Base-by-base conservation (phyloP, 2,888 invertebrate genomes). In the Drosophila flavopinicola region DNA sequence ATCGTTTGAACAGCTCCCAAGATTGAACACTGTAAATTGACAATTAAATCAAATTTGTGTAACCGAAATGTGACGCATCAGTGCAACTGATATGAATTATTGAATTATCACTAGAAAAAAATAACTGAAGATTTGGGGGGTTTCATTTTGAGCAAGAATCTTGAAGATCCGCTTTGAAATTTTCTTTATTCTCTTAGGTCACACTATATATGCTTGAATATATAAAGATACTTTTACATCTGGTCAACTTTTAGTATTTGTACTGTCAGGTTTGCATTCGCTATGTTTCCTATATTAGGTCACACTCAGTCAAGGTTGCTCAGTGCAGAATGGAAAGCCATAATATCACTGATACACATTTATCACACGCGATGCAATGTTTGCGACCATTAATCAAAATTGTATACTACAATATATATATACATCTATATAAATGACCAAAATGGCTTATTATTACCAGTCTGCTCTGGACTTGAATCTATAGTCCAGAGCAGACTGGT, bases 291-390 rank as follows among this genome's bases (percentile, higher is more conserved):
- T 15, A 39, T 32, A 11, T 27, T 25, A 20, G 38, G 29, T 25
- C 52, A 35, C 17, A 25, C 29, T 23, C 13, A 15, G 2, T 15
- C 59, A 44, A 32, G 24, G 37, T n/a, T 38, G 20, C 3, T 2
- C 35, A 9, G 7, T 1, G 15, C n/a, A 13, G 13, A n/a, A 27
- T 1, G n/a, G n/a, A n/a, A n/a, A n/a, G n/a, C 7, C 6, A 10
- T 25, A 29, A 45, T 73, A 60, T 49, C 54, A 68, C 52, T 69
- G 64, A 63, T 75, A 74, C 48, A 75, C 63, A 78, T 74, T 61
- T 63, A 70, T 75, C 78, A 74, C 75, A 71, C 76, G 76, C 76
- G 65, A 78, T 71, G 72, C 64, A 57, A 20, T 39, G 56, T 49
- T 10, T 60, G 35, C 56, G 44, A 53, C 57, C 70, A 75, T 76